Base-by-base conservation (phyloP, 2,888 invertebrate species). In the Dendrolimus pini region DNA sequence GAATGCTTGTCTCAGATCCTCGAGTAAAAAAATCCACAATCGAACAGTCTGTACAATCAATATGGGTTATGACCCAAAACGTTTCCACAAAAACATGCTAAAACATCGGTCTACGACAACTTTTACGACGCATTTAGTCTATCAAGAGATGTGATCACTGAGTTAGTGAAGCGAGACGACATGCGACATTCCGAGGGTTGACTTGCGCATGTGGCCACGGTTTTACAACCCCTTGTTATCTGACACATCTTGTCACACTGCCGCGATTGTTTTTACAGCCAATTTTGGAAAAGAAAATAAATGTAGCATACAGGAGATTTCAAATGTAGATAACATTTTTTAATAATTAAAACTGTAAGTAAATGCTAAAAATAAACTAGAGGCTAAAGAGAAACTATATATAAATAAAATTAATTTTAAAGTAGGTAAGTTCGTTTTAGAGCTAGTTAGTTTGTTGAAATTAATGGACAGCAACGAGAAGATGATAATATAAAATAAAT, bases 41-140 rank as follows among this genome's bases (percentile, higher is more conserved):
- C 18, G 18, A 18, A 18, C 18, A 18, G 18, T 18, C 18, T 18
- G 18, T 18, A 18, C 2, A 18, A 3, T 30, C 30, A 30, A 30
- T 30, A 30, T 30, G 6, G 30, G 30, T 6, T 30, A 30, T 30
- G 30, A 30, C 30, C 30, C 30, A 30, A 30, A 30, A 30, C 30
- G 30, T 30, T 30, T 30, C 6, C 6, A 30, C 30, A 30, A 41
- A 47, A 47, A 47, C 47, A 47, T 47, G 47, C 12, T 47, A 47
- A 12, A 47, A 47, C 47, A 47, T 47, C 10, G 14, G 52, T 10
- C 10, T 41, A 42, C 41, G 18, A 14, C 13, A 12, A 53, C 57
- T 68, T 72, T 69, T 75, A 74, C 71, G 71, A 77, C 79, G 78
- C 78, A 77, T 81, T 78, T 72, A 66, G 58, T 62, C 74, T 80